Evolutionary conservation across 2,797 vertebrate species (phyloP).

Genomic region (Hydrophis major): DNA sequence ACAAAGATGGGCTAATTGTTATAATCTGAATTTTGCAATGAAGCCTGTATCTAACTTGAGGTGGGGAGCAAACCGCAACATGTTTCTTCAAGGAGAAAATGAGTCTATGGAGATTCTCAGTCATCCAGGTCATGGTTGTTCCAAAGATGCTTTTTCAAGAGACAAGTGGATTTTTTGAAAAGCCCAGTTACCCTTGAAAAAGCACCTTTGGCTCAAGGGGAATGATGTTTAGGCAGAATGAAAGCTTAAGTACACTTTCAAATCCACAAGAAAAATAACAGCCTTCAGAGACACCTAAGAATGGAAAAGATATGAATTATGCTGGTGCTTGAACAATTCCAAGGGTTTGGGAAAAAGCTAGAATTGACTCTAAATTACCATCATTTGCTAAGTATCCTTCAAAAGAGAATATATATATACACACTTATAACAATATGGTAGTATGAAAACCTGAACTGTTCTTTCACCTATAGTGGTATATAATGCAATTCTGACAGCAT

Average conservation of each 20-base stretch:
- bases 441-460: not conserved
- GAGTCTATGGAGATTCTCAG: not conserved
- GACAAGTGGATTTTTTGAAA: too few species aligned
- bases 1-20: not conserved
- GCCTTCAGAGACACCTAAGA: not conserved
- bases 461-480: not conserved
- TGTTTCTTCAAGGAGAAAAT: not conserved
- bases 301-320: not conserved
- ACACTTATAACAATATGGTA: not conserved
- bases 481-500: not conserved
- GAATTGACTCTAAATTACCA: not conserved
- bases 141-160: not conserved
- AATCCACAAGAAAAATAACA: not conserved
- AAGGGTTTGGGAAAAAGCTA: not conserved
- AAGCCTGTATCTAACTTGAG: not conserved
- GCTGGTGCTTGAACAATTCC: not conserved
- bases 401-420: not conserved
- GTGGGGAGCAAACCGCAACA: not conserved
- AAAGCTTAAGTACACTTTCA: not conserved
- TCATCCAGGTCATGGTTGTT: not conserved
- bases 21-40: not conserved
- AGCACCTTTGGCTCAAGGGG: not conserved
- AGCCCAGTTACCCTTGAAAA: too few species aligned
- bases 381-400: not conserved
- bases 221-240: not conserved